Base-by-base conservation (phyloP, 2,113 vertebrate species). In the Larimichthys crocea region DNA sequence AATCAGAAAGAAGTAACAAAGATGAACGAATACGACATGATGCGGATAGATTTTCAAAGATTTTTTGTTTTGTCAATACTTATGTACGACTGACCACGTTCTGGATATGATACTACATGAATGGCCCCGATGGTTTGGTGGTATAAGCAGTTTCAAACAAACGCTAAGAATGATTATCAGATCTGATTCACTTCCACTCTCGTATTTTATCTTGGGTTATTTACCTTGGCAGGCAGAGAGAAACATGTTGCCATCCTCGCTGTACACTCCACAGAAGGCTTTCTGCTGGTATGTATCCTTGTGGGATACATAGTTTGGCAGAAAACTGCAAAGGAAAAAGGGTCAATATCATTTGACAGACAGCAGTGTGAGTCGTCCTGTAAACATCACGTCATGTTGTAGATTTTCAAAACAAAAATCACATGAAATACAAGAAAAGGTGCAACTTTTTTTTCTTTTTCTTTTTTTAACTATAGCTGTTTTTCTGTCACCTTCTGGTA, bases 141-240 rank as follows among this genome's bases (percentile, higher is more conserved):
- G 44, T 49, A 44, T 44, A 11, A 55, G n/a, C 64, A 42, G 31
- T 75, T 77, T 81, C 35, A 69, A 69, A 59, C 49, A 65, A 81
- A 68, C 17, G 31, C 11, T 14, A 35, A 2, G 57, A 82, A 57
- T 66, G 10, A 73, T 70, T 65, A 50, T 69, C 62, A 42, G 63
- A 68, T 83, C 65, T 19, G 67, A 72, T 82, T 82, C 17, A 40
- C 61, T 46, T 82, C 40, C 72, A 80, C 31, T 80, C 62, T 86
- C 26, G 16, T 40, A 61, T 87, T 53, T 29, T 80, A 79, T 64
- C 31, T 70, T 0, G 3, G 35, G 29, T 55, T 85, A 69, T 88
- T 89, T 94, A 98, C 97, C 97, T 96, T 98, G 97, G 89, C 97
- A 98, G 83, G 97, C 97, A 3, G 97, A 97, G 74, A 98, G 96